Evolutionary conservation across 2,113 vertebrate species (phyloP), one percentile per base, ranked within the genome.

Genomic region (Numenius arquata): DNA sequence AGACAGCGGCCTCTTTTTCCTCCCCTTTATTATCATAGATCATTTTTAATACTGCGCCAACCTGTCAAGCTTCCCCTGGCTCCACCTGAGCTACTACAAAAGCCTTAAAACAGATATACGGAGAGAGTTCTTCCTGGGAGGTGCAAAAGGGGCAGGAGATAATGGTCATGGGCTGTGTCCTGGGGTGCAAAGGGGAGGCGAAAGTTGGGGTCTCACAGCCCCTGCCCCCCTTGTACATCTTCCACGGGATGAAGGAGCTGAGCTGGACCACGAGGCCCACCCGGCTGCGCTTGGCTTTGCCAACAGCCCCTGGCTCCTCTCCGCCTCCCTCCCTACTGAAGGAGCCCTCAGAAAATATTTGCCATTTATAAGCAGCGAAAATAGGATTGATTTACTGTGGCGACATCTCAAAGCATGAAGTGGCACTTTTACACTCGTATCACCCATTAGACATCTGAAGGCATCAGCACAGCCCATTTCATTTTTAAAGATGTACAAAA

Each of bases 371-470:
- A 67, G 92, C 93, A 79, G 53, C 0, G 1, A 52, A 66, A 63
- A 52, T 48, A 61, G 92, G 55, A 58, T 93, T 87, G 85, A 93
- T 90, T 95, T 82, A 65, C 61, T 92, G 67, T 61, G 65, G 43
- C 61, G 30, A 61, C 73, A 56, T 43, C 59, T 63, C 85, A 61
- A 78, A 96, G 93, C 85, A 72, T 32, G 68, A 93, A 91, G 94
- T 74, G 83, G 62, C 93, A 52, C 77, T 94, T 92, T 83, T 66
- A 89, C 78, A 82, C 56, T 80, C 41, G 0, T 45, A 85, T 94
- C 85, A 58, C 86, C 94, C 95, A 87, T 96, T 84, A 95, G 92
- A 92, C 90, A 85, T 89, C 90, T 72, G 94, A 94, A 95, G 95
- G 55, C 55, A 67, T 78, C 59, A 72, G 93, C 80, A 74, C 63